Percentiles rank a stretch among this genome's conserved stretches.
Conservation (phyloP, 2,888 invertebrate species). For the Catocala fraxini region DNA sequence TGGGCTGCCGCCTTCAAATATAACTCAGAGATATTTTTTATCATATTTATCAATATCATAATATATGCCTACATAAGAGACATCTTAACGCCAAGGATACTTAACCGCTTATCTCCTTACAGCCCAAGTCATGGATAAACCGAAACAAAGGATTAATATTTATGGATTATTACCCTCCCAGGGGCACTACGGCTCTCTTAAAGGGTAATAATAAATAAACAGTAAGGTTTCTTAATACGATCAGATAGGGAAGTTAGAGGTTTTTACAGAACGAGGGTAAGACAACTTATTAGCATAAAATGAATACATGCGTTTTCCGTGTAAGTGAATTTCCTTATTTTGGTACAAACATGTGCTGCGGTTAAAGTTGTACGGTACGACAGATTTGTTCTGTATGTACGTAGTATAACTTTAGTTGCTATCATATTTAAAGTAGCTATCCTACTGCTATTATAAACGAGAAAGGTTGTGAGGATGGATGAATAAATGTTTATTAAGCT, state of each 20-base stretch:
- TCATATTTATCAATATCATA: too few relatives aligned
- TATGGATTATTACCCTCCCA: slow-evolving; percentile 16
- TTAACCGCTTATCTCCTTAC: background rate
- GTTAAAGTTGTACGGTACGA: background rate
- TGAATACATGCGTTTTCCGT: slow-evolving; percentile 18
- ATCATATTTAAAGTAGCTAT: too few relatives aligned
- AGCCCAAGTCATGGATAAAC: background rate
- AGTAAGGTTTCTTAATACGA: slow-evolving; percentile 29
- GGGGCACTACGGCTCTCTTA: slow-evolving; percentile 10
- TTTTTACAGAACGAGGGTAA: slow-evolving; percentile 32
- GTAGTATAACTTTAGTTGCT: too few relatives aligned
- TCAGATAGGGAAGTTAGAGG: slow-evolving; percentile 21
- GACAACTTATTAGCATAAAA: slow-evolving; percentile 47
- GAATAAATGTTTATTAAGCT: too few relatives aligned
- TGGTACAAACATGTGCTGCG: slow-evolving; percentile 14
- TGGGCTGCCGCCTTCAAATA: too few relatives aligned
- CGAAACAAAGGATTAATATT: slow-evolving; percentile 16
- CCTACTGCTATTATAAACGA: too few relatives aligned
- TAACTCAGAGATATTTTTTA: too few relatives aligned
- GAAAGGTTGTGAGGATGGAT: too few relatives aligned
- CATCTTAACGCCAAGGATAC: background rate
- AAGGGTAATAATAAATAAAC: slow-evolving; percentile 29
- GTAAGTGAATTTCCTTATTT: slow-evolving; percentile 30
- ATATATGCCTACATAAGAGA: too few relatives aligned
- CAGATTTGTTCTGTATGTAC: too few relatives aligned